Percentiles rank a stretch among this genome's conserved stretches.
These are phyloP conservation scores for Clusia tigrina DNA, from an alignment of 2,888 invertebrate genomes.

Conservation along the genomic window DNA sequence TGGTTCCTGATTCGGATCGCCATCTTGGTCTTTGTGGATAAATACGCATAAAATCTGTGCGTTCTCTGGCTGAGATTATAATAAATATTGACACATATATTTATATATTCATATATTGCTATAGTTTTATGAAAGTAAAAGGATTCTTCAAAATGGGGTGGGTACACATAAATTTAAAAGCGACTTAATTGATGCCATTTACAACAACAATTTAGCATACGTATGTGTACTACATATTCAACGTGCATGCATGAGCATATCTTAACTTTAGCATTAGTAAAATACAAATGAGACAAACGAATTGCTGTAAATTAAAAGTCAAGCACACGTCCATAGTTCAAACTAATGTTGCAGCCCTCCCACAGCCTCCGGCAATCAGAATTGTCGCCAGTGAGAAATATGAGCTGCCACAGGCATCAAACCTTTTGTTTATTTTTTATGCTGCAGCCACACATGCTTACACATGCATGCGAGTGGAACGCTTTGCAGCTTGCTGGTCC, in stretches of 20 bases:
- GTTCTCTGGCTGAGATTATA: too few relatives aligned
- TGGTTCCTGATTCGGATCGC: too few relatives aligned
- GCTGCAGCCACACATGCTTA: not conserved
- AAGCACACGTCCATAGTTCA: constrained; percentile 19
- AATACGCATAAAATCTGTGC: too few relatives aligned
- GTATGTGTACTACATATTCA: not conserved
- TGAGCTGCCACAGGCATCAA: constrained; percentile 11
- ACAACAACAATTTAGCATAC: too few relatives aligned
- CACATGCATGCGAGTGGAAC: not conserved
- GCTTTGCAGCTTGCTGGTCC: not conserved
- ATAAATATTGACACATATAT: too few relatives aligned
- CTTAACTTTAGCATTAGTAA: constrained; percentile 32
- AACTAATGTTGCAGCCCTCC: constrained; percentile 16
- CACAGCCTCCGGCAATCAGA: constrained; percentile 44
- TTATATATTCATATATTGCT: too few relatives aligned
- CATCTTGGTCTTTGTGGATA: too few relatives aligned
- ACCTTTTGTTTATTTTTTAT: not conserved
- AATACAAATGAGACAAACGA: constrained; percentile 57
- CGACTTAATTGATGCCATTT: too few relatives aligned
- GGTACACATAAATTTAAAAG: too few relatives aligned
- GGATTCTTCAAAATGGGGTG: too few relatives aligned
- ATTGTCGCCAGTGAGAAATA: constrained; percentile 55
- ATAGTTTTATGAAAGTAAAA: too few relatives aligned
- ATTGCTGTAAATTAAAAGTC: constrained; percentile 53
- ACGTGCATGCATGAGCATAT: not conserved